A percentile compares a stretch with the other conserved stretches of the same genome.
Conservation (phyloP, 2,888 invertebrate species). For the Rhodophaea formosa region DNA sequence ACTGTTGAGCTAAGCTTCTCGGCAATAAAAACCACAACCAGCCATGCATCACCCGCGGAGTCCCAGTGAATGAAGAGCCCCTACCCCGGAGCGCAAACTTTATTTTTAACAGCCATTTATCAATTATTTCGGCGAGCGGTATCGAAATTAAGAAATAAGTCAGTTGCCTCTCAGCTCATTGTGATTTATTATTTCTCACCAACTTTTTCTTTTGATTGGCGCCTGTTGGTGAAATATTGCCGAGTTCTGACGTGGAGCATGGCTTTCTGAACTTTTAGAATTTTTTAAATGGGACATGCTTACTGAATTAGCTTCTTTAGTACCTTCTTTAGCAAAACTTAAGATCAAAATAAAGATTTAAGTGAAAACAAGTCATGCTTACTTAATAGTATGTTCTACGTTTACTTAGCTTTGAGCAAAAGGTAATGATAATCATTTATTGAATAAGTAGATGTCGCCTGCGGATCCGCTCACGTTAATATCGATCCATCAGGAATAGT, state of each 20-base stretch:
- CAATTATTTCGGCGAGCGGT: slow-evolving; percentile 44
- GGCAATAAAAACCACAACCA: not conserved
- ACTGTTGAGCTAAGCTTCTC: not conserved
- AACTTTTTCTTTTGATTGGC: slow-evolving; percentile 20
- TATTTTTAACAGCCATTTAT: slow-evolving; percentile 50
- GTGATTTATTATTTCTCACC: slow-evolving; percentile 49
- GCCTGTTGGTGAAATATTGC: slow-evolving; percentile 17
- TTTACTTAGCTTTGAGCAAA: too few relatives aligned
- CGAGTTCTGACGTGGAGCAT: not conserved
- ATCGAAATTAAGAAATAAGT: slow-evolving; percentile 58
- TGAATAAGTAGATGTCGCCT: too few relatives aligned
- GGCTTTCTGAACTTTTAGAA: not conserved
- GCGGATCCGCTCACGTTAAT: too few relatives aligned
- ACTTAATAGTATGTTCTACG: too few relatives aligned
- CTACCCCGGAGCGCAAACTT: slow-evolving; percentile 14
- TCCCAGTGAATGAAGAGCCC: slow-evolving; percentile 14
- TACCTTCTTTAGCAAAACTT: not conserved
- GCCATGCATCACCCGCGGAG: too few relatives aligned
- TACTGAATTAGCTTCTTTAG: not conserved
- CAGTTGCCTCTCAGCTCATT: slow-evolving; percentile 46
- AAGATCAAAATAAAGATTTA: not conserved
- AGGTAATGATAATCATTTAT: too few relatives aligned
- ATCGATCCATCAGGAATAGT: too few relatives aligned
- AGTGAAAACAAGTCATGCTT: too few relatives aligned
- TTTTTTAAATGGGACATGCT: slow-evolving; percentile 19